Base-by-base conservation (phyloP, 2,888 invertebrate species). In the Xestia rhomboidea region DNA sequence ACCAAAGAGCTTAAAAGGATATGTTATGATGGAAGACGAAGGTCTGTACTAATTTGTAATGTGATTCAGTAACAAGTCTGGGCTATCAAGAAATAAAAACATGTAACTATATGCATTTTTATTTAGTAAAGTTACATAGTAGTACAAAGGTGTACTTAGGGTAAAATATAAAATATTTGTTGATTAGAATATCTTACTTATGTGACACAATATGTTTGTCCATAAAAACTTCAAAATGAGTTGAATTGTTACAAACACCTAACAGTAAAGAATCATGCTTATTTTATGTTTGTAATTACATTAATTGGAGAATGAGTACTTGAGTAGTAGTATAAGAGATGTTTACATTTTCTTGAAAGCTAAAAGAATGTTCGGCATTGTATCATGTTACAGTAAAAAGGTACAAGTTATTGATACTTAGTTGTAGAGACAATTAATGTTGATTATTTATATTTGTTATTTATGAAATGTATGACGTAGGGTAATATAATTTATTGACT, bases 1-100 rank as follows among this genome's bases (percentile, higher is more conserved):
- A 92, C 97, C 97, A 63, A 94, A 93, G 77, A 92, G 95, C 84
- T 93, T 97, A 87, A 97, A 97, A 90, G 94, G 92, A 83, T 97
- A 96, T 93, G 94, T 98, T 76, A 95, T 97, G 93, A 95, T 97
- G 92, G 97, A 97, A 91, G 95, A 97, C 84, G 95, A 94, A 89
- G 91, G 91, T 83, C 57, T 83, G 18, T 78, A 66, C 13, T 83
- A 85, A 76, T 34, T 60, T 54, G 54, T 67, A 73, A 77, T 69
- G 63, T 83, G 57, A 72, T 70, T 76, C 57, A 67, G 60, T 66
- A 73, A 81, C 34, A 64, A 82, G 64, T 70, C 64, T 72, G 67
- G 62, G 49, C 49, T 76, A 67, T 71, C 44, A 68, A 77, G 66
- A 73, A 83, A 80, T 73, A 68, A 77, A 75, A 77, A 57, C 30